phyloP scores from a whole-genome alignment of 2,888 invertebrate genomes.

The Pecten maximus region DNA sequence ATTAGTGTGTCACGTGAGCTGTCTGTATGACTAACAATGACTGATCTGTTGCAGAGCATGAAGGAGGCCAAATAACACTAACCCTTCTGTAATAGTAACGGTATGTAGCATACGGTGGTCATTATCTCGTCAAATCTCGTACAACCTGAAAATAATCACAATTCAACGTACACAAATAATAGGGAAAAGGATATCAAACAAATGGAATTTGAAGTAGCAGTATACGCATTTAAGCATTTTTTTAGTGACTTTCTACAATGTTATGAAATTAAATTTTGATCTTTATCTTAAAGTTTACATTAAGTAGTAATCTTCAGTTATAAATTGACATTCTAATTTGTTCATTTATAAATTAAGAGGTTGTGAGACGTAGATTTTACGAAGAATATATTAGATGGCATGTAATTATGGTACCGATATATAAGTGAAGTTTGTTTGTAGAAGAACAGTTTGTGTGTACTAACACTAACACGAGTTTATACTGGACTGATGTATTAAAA shows the following conservation, averaged over 20 bases:
- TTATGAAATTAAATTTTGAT: too few relatives aligned
- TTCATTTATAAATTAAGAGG: not conserved
- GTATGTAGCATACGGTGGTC: not conserved
- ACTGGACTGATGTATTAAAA: not conserved
- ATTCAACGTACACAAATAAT: too few relatives aligned
- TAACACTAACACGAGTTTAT: not conserved
- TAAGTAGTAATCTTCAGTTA: too few relatives aligned
- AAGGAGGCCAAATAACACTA: slow-evolving; percentile 12
- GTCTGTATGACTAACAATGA: slow-evolving; percentile 22
- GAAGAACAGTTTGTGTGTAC: not conserved
- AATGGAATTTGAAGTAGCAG: too few relatives aligned
- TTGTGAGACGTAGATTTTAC: not conserved
- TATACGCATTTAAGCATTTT: too few relatives aligned
- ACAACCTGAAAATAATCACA: not conserved
- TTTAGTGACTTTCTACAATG: too few relatives aligned
- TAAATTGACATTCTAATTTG: too few relatives aligned
- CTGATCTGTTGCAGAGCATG: slow-evolving; percentile 35
- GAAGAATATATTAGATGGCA: not conserved
- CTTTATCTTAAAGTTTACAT: too few relatives aligned
- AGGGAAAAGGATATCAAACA: too few relatives aligned
- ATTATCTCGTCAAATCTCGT: not conserved
- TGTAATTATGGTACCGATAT: not conserved
- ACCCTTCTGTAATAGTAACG: slow-evolving; percentile 33
- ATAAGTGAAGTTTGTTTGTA: not conserved
- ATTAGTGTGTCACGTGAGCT: not conserved